These are phyloP conservation scores for Phyllotreta striolata DNA, from an alignment of 2,888 invertebrate genomes.

Conservation along the genomic window DNA sequence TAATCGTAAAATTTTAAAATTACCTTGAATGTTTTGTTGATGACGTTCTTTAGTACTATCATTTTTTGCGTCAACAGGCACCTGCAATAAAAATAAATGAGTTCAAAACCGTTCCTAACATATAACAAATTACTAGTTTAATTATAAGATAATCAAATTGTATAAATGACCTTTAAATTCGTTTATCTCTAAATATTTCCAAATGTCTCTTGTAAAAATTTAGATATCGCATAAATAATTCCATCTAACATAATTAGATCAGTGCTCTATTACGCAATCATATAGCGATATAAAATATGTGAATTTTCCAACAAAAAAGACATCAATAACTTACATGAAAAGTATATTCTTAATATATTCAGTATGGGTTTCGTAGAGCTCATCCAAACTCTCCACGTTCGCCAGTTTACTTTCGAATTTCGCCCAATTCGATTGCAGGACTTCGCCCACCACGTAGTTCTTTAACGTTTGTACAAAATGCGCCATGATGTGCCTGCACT, in stretches of 20 bases:
- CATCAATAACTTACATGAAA: slow-evolving; percentile 63
- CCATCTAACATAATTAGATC: no score
- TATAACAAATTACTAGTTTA: neutral
- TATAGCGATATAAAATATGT: no score
- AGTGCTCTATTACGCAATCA: neutral
- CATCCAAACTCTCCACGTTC: slow-evolving; percentile 73
- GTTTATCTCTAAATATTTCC: neutral
- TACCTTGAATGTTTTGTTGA: slow-evolving; percentile 76
- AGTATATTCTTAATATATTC: slow-evolving; percentile 78
- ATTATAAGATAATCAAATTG: no score
- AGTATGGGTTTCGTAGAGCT: slow-evolving; percentile 76
- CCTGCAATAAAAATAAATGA: slow-evolving; percentile 56
- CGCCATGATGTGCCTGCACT: slow-evolving; percentile 77
- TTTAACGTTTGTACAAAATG: slow-evolving; percentile 79
- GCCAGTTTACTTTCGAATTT: slow-evolving; percentile 74
- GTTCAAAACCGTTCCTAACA: slow-evolving; percentile 3
- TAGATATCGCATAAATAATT: neutral
- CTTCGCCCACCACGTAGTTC: slow-evolving; percentile 80
- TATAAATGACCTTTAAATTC: no score
- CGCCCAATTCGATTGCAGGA: slow-evolving; percentile 78
- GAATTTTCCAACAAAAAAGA: neutral
- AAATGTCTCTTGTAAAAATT: no score
- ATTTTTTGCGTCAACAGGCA: slow-evolving; percentile 78
- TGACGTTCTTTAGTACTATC: slow-evolving; percentile 71
- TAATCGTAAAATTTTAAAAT: slow-evolving; percentile 75